Evolutionary conservation across 1,140 invertebrate species (phyloP), one percentile per base, ranked within the genome.

Genomic region (Drosophila neocordata): DNA sequence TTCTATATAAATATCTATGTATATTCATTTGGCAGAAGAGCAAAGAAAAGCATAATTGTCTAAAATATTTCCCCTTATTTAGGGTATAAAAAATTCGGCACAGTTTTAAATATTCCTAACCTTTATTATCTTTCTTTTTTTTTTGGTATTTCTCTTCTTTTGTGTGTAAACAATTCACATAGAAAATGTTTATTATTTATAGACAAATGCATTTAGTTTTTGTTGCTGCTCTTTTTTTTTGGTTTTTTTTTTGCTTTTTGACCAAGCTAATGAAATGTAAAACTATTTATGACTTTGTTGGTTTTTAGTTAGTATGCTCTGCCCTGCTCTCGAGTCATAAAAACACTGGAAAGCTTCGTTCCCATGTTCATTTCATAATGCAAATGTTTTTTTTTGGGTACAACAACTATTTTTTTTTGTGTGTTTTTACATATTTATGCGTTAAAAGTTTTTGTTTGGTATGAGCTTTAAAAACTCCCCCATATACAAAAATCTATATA

Each of bases 241-340:
- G n/a, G n/a, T n/a, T n/a, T n/a, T 44, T 68, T 52, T 73, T 65
- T 55, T 24, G 13, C 12, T 56, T 52, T 66, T 68, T 71, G 52
- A 71, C 48, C 57, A 65, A 61, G 51, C 69, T 83, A 79, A 83
- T 71, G 67, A 83, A 84, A 80, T 69, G 69, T 69, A 67, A 79
- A 80, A 79, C 76, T 80, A 80, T 80, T 84, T 80, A 85, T 68
- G 56, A 68, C 55, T 65, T 77, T 73, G 53, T 75, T 22, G 27
- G 38, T 51, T 51, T 58, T 58, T 66, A 27, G 38, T 75, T 48
- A 48, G 41, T 48, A 15, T 44, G 15, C 38, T 41, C 41, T 18
- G 41, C 41, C 41, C 41, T 9, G 15, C 8, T 13, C 41, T 11
- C 41, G 8, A 48, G 41, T 20, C 15, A 48, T 48, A 48, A 48